Evolutionary conservation across 2,113 vertebrate genomes (phyloP).

Genomic region (Scortum barcoo): DNA sequence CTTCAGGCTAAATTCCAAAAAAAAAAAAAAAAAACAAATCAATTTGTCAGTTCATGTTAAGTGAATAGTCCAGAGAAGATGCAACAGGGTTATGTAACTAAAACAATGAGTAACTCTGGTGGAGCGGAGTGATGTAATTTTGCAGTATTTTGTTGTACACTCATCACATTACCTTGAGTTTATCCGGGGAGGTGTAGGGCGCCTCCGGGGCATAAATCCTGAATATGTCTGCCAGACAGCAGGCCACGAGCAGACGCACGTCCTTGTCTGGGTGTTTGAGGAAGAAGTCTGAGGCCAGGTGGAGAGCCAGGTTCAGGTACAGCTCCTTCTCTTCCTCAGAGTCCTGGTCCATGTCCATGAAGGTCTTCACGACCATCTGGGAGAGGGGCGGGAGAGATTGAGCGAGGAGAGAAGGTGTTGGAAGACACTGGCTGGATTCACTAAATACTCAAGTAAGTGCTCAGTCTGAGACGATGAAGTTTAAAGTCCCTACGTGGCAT

Average conservation of each 20-base stretch:
- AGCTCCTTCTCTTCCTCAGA: conserved; percentile 99
- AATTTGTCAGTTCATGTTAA: neutral
- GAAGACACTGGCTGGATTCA: neutral
- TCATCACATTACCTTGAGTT: conserved; percentile 89
- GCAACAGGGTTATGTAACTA: neutral
- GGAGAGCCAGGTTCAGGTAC: conserved; percentile 96
- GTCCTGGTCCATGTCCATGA: conserved; percentile 99
- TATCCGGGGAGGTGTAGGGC: conserved; percentile 97
- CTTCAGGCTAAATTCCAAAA: neutral
- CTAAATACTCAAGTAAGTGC: neutral
- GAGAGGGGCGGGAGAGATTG: conserved; percentile 8
- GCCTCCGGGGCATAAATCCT: conserved; percentile 98
- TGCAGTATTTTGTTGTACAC: neutral
- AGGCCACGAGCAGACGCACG: conserved; percentile 96
- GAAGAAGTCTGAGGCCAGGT: conserved; percentile 98
- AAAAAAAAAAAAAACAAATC: neutral
- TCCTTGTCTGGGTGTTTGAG: conserved; percentile 99
- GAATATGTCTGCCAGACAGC: conserved; percentile 98
- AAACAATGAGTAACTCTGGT: neutral
- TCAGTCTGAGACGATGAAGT: neutral
- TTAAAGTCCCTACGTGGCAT: neutral
- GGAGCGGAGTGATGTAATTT: neutral
- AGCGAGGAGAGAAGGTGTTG: neutral
- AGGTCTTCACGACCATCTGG: conserved; percentile 99
- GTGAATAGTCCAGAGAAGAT: neutral